These are phyloP conservation scores for Caenorhabditis sulstoni DNA, from an alignment of 2,888 invertebrate genomes.

Conservation along the genomic window DNA sequence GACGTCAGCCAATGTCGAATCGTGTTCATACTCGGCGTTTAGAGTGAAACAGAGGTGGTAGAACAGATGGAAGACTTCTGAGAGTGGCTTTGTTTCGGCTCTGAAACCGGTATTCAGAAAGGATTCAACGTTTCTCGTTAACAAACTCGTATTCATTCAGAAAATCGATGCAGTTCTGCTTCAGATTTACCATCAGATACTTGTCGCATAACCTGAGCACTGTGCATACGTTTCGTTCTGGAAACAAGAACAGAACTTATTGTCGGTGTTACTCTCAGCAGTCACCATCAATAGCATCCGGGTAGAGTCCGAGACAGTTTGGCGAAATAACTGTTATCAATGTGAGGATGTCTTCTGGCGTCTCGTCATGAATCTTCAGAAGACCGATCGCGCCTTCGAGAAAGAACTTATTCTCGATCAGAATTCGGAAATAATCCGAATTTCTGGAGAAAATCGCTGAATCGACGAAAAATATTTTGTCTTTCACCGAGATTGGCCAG, in stretches of 20 bases:
- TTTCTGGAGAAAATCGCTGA: constrained; percentile 39
- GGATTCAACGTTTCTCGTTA: neutral
- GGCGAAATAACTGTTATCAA: constrained; percentile 51
- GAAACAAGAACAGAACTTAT: too few species aligned
- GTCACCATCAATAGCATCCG: constrained; percentile 42
- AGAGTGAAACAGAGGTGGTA: constrained; percentile 48
- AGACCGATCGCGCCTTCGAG: constrained; percentile 33
- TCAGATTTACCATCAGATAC: constrained; percentile 48
- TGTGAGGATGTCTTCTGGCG: constrained; percentile 46
- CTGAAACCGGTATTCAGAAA: constrained; percentile 18
- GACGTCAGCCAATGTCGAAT: constrained; percentile 11
- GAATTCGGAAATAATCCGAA: constrained; percentile 50
- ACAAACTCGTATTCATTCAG: constrained; percentile 42
- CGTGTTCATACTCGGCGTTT: constrained; percentile 40
- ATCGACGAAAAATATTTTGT: constrained; percentile 49
- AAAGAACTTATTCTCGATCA: constrained; percentile 43
- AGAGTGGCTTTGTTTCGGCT: neutral
- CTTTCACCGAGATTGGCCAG: constrained; percentile 40
- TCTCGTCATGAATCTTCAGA: constrained; percentile 45
- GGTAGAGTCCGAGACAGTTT: constrained; percentile 53
- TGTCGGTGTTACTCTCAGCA: neutral
- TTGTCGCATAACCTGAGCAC: constrained; percentile 56
- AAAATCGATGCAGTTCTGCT: constrained; percentile 49
- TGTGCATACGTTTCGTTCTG: constrained; percentile 54
- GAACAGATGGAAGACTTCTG: constrained; percentile 34